These are phyloP conservation scores for Callimorpha dominula DNA, from an alignment of 2,888 invertebrate species.

Conservation along the genomic window DNA sequence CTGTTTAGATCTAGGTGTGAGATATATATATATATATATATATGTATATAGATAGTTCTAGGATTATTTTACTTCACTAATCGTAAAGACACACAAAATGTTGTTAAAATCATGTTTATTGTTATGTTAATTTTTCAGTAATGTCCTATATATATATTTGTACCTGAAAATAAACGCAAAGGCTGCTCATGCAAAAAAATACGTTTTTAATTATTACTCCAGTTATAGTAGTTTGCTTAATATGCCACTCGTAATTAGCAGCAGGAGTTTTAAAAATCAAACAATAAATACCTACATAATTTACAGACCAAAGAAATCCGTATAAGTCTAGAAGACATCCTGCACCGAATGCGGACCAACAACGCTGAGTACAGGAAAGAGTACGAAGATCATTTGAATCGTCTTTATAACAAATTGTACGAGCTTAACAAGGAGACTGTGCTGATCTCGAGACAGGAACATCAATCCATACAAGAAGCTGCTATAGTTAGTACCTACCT, in stretches of 20 bases:
- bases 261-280: neutral
- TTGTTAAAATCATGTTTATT: too few species aligned
- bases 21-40: too few species aligned
- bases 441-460: slow-evolving; percentile 49
- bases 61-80: too few species aligned
- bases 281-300: neutral
- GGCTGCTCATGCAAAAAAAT: too few species aligned
- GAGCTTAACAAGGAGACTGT: slow-evolving; percentile 71
- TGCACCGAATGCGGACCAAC: slow-evolving; percentile 58
- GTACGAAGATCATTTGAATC: slow-evolving; percentile 44
- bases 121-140: too few species aligned
- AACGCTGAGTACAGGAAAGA: slow-evolving; percentile 46
- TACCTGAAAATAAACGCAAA: too few species aligned
- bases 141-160: too few species aligned
- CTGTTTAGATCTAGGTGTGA: too few species aligned
- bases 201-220: too few species aligned
- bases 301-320: slow-evolving; percentile 59
- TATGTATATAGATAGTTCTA: too few species aligned
- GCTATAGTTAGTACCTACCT: slow-evolving; percentile 64
- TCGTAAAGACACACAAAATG: too few species aligned
- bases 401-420: slow-evolving; percentile 63
- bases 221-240: too few species aligned
- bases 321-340: slow-evolving; percentile 67
- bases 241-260: neutral
- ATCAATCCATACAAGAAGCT: slow-evolving; percentile 46